Percentiles rank a stretch among this genome's conserved stretches.
Conservation (phyloP, 64 coral and sea anemone species). For the Actinia tenebrosa region DNA sequence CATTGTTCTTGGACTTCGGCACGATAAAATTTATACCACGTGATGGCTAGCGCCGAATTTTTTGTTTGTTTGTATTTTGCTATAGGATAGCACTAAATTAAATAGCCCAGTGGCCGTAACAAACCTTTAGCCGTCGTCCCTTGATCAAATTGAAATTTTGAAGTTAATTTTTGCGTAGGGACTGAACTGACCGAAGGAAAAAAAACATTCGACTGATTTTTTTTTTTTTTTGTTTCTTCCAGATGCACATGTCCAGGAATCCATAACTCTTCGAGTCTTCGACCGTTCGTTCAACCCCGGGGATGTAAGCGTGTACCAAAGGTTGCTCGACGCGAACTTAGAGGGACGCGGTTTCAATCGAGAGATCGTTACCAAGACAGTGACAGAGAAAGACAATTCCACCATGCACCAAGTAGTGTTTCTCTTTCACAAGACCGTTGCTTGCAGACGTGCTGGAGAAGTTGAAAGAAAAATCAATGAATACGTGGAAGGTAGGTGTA, state of each 20-base stretch:
- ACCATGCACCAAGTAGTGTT: constrained; percentile 4
- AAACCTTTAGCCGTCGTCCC: too few species aligned
- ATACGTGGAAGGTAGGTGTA: background rate
- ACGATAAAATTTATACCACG: too few species aligned
- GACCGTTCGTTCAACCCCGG: background rate
- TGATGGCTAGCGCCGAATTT: too few species aligned
- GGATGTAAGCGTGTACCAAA: background rate
- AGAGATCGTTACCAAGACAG: background rate
- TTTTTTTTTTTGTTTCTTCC: background rate
- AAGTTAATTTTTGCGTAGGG: too few species aligned
- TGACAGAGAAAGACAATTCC: background rate
- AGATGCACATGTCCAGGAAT: background rate
- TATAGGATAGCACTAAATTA: too few species aligned
- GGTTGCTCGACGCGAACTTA: background rate
- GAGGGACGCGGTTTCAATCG: background rate
- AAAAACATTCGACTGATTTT: too few species aligned
- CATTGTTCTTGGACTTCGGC: too few species aligned
- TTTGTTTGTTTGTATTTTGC: too few species aligned
- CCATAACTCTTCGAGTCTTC: background rate
- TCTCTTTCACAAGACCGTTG: constrained; percentile 2
- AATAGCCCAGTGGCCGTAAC: too few species aligned
- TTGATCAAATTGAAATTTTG: too few species aligned
- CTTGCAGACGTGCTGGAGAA: background rate
- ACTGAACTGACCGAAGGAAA: too few species aligned
- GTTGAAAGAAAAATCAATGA: background rate